Base-by-base conservation (phyloP, 2,797 vertebrate genomes). In the Lepilemur septentrionalis region DNA sequence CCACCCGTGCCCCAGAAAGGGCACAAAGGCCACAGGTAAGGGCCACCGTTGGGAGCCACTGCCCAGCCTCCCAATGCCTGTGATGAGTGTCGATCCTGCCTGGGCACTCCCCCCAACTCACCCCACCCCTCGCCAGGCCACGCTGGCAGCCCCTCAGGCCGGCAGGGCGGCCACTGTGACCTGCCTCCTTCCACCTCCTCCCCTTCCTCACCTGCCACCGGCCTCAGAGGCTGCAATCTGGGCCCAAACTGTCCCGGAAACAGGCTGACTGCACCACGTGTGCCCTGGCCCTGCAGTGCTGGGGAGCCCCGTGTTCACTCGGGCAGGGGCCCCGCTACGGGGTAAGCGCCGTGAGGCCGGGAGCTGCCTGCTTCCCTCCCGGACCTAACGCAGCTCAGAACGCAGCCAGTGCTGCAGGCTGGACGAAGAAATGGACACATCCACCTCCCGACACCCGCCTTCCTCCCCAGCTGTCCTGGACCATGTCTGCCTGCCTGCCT, bases 271-370 rank as follows among this genome's bases (percentile, higher is more conserved):
- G 2, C n/a, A 28, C 28, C 3, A 0, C n/a, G 20, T 9, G 2
- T 0, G 0, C 17, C 57, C 43, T 17, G 5, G 8, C 25, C 48
- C 48, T 7, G 5, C 11, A 41, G 67, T 5, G 20, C 48, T 3
- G 2, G 12, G 57, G 52, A 30, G 14, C 35, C 70, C 32, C 7
- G 2, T 0, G 9, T 17, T 10, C 25, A 20, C 38, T 6, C 0
- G 0, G 48, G 46, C 0, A 0, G 15, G 11, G 32, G 32, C 11
- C n/a, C 14, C 20, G 0, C 32, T 7, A 0, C 7, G 15, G 17
- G 30, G 32, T 7, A 11, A 25, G 20, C 9, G 1, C 35, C 4
- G 1, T 9, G 41, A 72, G 48, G 59, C 75, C 18, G 2, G 20
- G 4, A 35, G 30, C 38, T 10, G n/a, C 43, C 73, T 5, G 35